Conservation (phyloP, 1,140 invertebrate genomes). For the Bradynema listronoti region DNA sequence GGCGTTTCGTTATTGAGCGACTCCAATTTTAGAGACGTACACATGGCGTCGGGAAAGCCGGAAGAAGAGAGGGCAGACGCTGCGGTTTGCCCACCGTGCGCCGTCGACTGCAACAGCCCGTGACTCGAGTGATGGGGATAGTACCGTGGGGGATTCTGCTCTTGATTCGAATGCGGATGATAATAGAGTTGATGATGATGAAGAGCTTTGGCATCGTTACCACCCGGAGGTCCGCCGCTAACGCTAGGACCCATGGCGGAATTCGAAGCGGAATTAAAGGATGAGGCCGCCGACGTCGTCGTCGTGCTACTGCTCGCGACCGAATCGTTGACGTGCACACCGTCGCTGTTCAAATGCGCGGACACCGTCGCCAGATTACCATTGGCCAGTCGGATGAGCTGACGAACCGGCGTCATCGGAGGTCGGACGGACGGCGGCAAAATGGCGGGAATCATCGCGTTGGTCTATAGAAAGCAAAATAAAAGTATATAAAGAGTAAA, state of each 20-base stretch:
- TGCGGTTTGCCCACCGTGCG: too few relatives aligned
- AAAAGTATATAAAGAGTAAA: too few relatives aligned
- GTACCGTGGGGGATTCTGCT: too few relatives aligned
- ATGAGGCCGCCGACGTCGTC: background rate
- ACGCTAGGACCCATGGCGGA: conserved; percentile 9
- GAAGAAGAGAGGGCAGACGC: too few relatives aligned
- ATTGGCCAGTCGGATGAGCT: background rate
- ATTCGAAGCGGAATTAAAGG: background rate
- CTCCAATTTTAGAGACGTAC: too few relatives aligned
- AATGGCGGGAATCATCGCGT: conserved; percentile 24
- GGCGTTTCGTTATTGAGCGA: too few relatives aligned
- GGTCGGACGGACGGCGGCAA: conserved; percentile 31
- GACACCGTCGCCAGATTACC: conserved; percentile 4
- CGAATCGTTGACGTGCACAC: background rate
- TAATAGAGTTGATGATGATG: too few relatives aligned
- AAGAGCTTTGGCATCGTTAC: too few relatives aligned
- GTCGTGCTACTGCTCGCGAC: background rate
- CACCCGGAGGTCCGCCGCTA: too few relatives aligned
- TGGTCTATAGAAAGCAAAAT: conserved; percentile 28
- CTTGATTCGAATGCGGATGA: conserved; percentile 24
- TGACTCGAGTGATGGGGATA: too few relatives aligned
- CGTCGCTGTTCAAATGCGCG: background rate
- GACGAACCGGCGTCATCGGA: conserved; percentile 18
- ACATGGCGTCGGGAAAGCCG: too few relatives aligned
- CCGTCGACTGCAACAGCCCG: too few relatives aligned